Percentiles rank a stretch among this genome's conserved stretches.
Evolutionary conservation across 2,113 vertebrate genomes (phyloP).

Genomic region (Synodontis membranacea): DNA sequence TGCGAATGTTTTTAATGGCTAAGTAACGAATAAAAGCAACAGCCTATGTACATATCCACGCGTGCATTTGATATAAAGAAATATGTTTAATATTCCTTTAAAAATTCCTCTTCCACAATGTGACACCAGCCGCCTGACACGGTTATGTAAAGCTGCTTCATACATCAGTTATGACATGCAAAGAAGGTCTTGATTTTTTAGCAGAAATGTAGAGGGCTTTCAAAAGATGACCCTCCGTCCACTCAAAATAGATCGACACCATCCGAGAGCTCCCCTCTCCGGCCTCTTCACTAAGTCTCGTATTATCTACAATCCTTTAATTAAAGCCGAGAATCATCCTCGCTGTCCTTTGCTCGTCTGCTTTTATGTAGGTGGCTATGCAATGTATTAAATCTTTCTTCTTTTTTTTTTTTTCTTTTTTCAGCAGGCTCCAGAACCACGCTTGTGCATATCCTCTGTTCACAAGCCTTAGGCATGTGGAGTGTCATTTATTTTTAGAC

Average conservation of each 20-base stretch:
- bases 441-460: conserved; percentile 15
- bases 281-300: conserved; percentile 5
- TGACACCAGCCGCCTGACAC: neutral
- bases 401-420: too few species aligned
- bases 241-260: conserved; percentile 22
- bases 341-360: conserved; percentile 23
- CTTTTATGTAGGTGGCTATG: conserved; percentile 30
- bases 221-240: conserved; percentile 33
- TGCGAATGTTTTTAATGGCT: too few species aligned
- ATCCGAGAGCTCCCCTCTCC: conserved; percentile 15
- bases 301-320: conserved; percentile 30
- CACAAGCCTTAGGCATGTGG: neutral
- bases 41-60: too few species aligned
- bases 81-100: neutral
- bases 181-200: neutral
- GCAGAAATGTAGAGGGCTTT: conserved; percentile 3
- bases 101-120: neutral
- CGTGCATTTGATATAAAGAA: neutral
- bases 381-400: neutral
- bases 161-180: neutral
- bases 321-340: conserved; percentile 28
- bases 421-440: neutral
- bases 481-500: conserved; percentile 44
- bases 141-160: neutral
- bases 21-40: too few species aligned